Base-by-base conservation (phyloP, 2,888 invertebrate species). In the Lasius fuliginosus region DNA sequence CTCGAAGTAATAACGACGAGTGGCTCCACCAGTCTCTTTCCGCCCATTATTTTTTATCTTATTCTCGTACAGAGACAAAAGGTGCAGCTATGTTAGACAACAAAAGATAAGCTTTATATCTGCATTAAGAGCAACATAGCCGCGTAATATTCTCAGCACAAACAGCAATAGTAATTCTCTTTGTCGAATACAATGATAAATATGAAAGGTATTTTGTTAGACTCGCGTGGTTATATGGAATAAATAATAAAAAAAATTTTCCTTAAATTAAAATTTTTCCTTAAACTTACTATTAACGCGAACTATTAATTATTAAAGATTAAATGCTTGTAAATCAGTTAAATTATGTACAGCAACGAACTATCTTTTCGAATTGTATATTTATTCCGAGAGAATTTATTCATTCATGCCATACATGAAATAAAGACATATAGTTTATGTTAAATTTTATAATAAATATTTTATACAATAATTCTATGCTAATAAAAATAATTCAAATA, bases 1-100 rank as follows among this genome's bases (percentile, higher is more conserved):
- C 85, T 86, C 79, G 73, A 83, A 89, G 88, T 90, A 90, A 90
- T 90, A 90, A 90, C 85, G 27, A 56, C 83, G 85, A 86, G 90
- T 58, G 56, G 40, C 30, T 58, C 27, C 30, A 36, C 67, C 40
- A 36, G 36, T 12, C 67, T 11, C 27, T 58, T 67, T 30, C 62
- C 56, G n/a, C 9, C 2, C 27, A 27, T 18, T 49, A 40, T 73
- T 62, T 74, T 68, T 42, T 23, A 27, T 69, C 23, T 68, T 62
- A 49, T 42, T 40, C n/a, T 18, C 18, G 30, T 33, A 30, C 18
- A 18, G 36, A 58, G 42, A 79, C 69, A 79, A 83, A 83, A 53
- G 65, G 49, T 65, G 30, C 67, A 65, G 18, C 23, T 33, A 62
- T 65, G 46, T 65, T 62, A 71, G 83, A 67, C 36, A 65, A 73